Evolutionary conservation across 2,113 vertebrate genomes (phyloP), one percentile per base, ranked within the genome.

Genomic region (Osmerus eperlanus): DNA sequence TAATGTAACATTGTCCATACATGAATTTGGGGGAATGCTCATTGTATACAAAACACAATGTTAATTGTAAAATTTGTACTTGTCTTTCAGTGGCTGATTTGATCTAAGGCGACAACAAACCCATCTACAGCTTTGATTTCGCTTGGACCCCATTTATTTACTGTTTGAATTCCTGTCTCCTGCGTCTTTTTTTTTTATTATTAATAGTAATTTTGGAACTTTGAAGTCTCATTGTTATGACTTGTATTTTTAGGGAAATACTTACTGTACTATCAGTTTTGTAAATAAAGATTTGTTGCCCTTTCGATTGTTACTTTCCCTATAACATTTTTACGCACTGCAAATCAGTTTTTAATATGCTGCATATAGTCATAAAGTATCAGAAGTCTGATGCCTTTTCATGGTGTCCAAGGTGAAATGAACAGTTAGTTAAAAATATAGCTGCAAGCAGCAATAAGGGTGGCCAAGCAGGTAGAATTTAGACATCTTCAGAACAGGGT

Each of bases 31-130:
- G 41, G 41, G 41, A 47, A 47, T 9, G 41, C 41, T 47, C 41
- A 47, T 47, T 47, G 41, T 47, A 25, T 36, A 55, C 11, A n/a
- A 54, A n/a, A 2, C 5, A 2, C 3, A 7, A 25, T 13, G 14
- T 21, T n/a, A 51, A 51, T 58, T 18, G 36, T 58, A 41, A 63
- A 23, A 55, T 51, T 29, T 3, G 41, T 64, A 23, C 56, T 64
- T 69, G 1, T 71, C 2, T 70, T 12, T 23, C 87, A 93, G 92
- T 93, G 70, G 91, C 92, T 0, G 91, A 92, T 29, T 75, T 89
- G 78, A 93, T 91, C 88, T 93, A 72, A 91, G 74, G 76, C 14
- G 3, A 71, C 61, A 53, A 4, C 2, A 64, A 51, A 32, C 4
- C 32, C 16, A 23, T 7, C 25, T 23, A 59, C 19, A 5, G 12